Evolutionary conservation across 2,113 vertebrate genomes (phyloP).

Genomic region (Phainopepla nitens): DNA sequence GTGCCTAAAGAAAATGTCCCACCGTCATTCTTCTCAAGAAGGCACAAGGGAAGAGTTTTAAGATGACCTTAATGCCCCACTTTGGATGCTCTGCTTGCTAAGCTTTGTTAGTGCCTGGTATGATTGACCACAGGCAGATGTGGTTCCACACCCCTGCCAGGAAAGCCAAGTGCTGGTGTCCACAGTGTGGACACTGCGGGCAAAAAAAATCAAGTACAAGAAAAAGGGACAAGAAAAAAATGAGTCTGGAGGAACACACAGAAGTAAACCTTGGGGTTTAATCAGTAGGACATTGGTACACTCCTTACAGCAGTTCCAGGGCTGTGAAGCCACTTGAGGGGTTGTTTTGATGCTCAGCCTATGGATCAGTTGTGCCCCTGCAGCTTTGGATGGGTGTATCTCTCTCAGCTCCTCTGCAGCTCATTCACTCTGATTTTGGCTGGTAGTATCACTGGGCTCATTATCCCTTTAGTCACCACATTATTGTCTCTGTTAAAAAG

Average conservation of each 20-base stretch:
- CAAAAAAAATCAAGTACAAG: background rate
- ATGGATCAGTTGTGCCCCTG: background rate
- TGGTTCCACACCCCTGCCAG: background rate
- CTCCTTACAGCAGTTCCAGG: background rate
- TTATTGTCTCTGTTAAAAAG: background rate
- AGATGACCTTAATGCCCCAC: background rate
- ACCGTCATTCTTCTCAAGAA: background rate
- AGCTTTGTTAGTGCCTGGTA: background rate
- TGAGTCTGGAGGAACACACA: background rate
- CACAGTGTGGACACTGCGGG: background rate
- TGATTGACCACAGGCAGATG: accelerated
- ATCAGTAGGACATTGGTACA: accelerated
- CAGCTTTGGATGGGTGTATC: background rate
- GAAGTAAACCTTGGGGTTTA: background rate
- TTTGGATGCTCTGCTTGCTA: background rate
- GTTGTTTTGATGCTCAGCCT: background rate
- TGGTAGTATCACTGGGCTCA: background rate
- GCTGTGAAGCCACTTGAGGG: background rate
- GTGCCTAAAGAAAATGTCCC: background rate
- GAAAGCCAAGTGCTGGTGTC: background rate
- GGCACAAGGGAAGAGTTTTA: background rate
- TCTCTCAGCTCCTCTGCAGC: background rate
- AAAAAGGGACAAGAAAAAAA: background rate
- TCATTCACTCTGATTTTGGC: background rate
- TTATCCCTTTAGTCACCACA: background rate